phyloP scores from a whole-genome alignment of 2,888 invertebrate genomes.

The Pteria penguin region DNA sequence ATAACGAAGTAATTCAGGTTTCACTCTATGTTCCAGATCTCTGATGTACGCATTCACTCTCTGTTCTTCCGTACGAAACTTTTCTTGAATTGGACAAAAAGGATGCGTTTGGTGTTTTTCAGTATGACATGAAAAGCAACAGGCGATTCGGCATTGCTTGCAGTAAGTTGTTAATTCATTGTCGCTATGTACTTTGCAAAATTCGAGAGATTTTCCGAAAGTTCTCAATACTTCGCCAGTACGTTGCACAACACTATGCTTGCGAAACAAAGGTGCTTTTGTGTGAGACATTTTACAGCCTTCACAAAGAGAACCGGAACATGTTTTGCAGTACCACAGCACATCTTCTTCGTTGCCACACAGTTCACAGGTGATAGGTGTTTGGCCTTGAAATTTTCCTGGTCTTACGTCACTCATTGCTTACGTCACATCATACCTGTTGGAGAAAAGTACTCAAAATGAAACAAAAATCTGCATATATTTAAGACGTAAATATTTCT shows the following conservation, averaged over 20 bases:
- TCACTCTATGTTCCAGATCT: too few relatives aligned
- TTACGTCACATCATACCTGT: too few relatives aligned
- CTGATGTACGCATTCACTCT: too few relatives aligned
- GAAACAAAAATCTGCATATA: too few relatives aligned
- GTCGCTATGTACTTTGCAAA: background rate
- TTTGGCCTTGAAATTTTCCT: too few relatives aligned
- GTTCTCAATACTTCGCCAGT: background rate
- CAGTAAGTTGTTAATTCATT: background rate
- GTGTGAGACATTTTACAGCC: background rate
- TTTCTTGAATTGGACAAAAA: too few relatives aligned
- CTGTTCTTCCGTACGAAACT: too few relatives aligned
- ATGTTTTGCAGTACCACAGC: background rate
- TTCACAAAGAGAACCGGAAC: background rate
- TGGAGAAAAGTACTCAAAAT: too few relatives aligned
- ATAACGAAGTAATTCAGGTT: too few relatives aligned
- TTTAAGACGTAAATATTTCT: too few relatives aligned
- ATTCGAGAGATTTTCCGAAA: background rate
- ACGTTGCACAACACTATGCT: background rate
- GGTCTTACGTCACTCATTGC: too few relatives aligned
- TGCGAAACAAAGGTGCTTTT: background rate
- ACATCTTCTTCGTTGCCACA: background rate
- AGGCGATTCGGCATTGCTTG: background rate
- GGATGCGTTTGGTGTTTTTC: background rate
- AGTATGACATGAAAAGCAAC: background rate
- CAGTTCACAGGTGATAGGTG: background rate